These are phyloP conservation scores for Theonella swinhoei DNA, from an alignment of 37 sponge, comb jelly and placozoan species.

Conservation along the genomic window DNA sequence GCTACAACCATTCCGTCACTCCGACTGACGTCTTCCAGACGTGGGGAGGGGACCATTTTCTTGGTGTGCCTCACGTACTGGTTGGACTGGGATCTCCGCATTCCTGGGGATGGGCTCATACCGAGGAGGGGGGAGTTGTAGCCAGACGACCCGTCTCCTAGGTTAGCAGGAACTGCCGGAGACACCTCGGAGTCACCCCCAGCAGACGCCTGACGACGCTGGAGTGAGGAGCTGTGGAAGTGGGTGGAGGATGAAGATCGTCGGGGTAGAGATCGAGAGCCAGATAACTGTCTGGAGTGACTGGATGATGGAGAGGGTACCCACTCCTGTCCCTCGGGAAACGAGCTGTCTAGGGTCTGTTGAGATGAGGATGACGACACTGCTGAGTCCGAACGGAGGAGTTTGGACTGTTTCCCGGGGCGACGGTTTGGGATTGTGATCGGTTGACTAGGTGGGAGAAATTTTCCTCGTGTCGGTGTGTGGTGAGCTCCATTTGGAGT, in stretches of 20 bases:
- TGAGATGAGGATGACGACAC: not conserved
- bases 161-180: not conserved
- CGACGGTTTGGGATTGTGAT: slow-evolving; percentile 38
- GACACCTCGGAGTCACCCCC: not conserved
- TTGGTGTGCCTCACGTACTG: not conserved
- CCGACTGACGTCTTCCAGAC: slow-evolving; percentile 6
- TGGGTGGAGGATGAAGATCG: slow-evolving; percentile 1
- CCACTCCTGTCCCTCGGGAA: not conserved
- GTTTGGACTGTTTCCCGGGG: slow-evolving; percentile 1
- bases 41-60: not conserved
- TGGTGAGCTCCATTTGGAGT: not conserved
- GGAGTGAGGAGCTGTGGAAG: not conserved
- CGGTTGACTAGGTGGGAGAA: slow-evolving; percentile 12
- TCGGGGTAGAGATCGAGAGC: slow-evolving; percentile 10
- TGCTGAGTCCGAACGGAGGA: slow-evolving; percentile 24
- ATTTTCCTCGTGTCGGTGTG: not conserved
- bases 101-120: slow-evolving; percentile 31
- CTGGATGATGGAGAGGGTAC: not conserved
- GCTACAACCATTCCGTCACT: slow-evolving; percentile 40
- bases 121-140: slow-evolving; percentile 37
- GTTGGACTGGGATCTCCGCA: slow-evolving; percentile 10
- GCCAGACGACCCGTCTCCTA: slow-evolving; percentile 22
- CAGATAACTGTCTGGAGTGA: not conserved
- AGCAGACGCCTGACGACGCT: not conserved
- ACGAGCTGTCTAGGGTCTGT: slow-evolving; percentile 2